Base-by-base conservation (phyloP, 2,888 invertebrate species). In the Drosophila kanekoi region DNA sequence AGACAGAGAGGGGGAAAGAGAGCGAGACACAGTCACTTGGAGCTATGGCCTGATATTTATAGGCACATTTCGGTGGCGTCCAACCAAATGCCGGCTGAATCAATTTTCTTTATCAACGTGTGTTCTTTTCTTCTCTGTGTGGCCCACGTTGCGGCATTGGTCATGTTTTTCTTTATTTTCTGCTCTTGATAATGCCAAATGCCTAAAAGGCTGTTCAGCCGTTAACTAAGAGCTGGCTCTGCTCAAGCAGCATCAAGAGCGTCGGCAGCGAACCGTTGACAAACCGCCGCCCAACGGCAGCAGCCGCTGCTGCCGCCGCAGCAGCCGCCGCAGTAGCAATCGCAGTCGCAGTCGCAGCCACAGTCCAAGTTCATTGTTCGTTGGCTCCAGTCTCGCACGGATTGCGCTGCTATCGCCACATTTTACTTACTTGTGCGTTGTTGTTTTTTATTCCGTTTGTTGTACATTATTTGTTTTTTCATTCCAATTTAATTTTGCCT, bases 331-430 rank as follows among this genome's bases (percentile, higher is more conserved):
- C 4, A 10, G 33, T 8, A 13, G 41, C 40, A 38, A 28, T 45
- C 14, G 41, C 14, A 16, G 35, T 56, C 16, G 16, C 32, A 53
- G 28, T 45, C 8, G 38, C 35, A 38, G 54, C 66, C 62, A 65
- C 87, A 87, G 83, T 87, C 61, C 83, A 84, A 84, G 83, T 84
- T 84, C 83, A 87, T 87, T 84, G 83, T 84, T 84, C 83, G 87
- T 68, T 75, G 56, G 76, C 69, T 83, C 65, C 67, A 79, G 82
- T 79, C 79, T 77, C 78, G 79, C 77, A 79, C 79, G 77, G 79
- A 72, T 77, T 79, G 61, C 62, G 58, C 61, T 57, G 61, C 80
- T 72, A 77, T 79, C 79, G 65, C 64, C 57, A 47, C 44, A 41
- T 16, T 67, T 63, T 44, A 44, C 41, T 63, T 44, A 44, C 41